Percentiles rank a stretch among this genome's conserved stretches.
Evolutionary conservation across 2,797 vertebrate genomes (phyloP).

Genomic region (Ciconia nigra): DNA sequence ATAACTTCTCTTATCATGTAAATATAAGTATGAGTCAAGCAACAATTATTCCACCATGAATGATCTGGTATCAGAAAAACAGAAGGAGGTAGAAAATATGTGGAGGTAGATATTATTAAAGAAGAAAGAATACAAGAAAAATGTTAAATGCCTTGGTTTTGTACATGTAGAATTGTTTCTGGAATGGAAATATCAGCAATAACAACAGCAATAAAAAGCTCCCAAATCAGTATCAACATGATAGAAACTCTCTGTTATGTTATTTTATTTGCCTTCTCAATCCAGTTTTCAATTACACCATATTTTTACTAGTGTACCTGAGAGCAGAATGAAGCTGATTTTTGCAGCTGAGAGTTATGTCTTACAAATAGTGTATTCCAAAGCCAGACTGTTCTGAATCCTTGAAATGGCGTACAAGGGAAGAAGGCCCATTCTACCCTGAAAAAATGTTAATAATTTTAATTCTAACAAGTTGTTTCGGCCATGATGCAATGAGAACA

Average conservation of each 20-base stretch:
- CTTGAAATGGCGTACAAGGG: not conserved
- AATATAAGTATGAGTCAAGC: conserved; percentile 8
- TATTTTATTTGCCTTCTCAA: conserved; percentile 38
- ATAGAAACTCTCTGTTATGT: not conserved
- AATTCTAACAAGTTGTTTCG: not conserved
- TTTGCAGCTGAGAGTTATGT: not conserved
- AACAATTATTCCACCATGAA: not conserved
- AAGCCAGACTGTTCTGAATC: not conserved
- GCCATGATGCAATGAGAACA: not conserved
- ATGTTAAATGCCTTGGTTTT: not conserved
- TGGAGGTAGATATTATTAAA: not conserved
- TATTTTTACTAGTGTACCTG: not conserved
- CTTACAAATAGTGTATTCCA: not conserved
- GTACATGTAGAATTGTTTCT: not conserved
- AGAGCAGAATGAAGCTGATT: not conserved
- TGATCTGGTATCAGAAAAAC: not conserved
- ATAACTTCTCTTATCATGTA: not conserved
- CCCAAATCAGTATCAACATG: conserved; percentile 24
- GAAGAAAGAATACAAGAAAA: not conserved
- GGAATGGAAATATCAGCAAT: conserved; percentile 16
- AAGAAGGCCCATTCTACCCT: not conserved
- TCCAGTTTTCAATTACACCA: conserved; percentile 17
- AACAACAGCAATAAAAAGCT: not conserved
- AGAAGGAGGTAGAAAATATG: not conserved
- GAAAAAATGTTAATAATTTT: not conserved